phyloP scores from a whole-genome alignment of 2,888 invertebrate species.

The Alloscopus bannaensis region DNA sequence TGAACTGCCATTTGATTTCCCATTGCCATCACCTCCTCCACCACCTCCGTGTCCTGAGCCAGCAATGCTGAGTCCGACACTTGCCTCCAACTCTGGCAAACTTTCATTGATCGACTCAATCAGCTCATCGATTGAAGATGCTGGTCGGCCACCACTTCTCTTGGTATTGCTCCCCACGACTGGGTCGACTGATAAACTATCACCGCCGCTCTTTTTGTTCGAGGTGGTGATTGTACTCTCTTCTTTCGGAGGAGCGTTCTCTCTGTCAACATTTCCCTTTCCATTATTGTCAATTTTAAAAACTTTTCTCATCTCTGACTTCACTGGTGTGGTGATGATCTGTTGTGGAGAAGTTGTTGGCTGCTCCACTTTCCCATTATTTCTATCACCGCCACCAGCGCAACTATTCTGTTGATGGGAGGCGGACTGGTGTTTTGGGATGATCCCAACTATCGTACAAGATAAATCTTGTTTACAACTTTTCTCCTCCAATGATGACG shows the following conservation, averaged over 20 bases:
- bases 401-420: constrained; percentile 11
- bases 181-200: not conserved
- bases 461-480: constrained; percentile 65
- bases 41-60: not conserved
- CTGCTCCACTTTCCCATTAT: constrained; percentile 29
- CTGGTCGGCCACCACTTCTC: not conserved
- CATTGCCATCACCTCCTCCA: constrained; percentile 17
- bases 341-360: constrained; percentile 31
- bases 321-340: constrained; percentile 1
- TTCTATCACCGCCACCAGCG: constrained; percentile 18
- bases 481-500: constrained; percentile 1
- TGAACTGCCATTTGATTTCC: constrained; percentile 58
- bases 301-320: constrained; percentile 36
- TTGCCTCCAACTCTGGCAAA: constrained; percentile 67
- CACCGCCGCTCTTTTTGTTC: constrained; percentile 16
- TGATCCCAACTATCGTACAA: constrained; percentile 63
- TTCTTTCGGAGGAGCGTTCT: constrained; percentile 12
- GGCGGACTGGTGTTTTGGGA: constrained; percentile 59
- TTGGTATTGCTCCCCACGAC: not conserved
- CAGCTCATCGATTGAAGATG: constrained; percentile 66
- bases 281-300: constrained; percentile 58
- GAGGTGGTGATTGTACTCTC: not conserved
- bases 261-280: constrained; percentile 44
- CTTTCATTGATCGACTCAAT: constrained; percentile 69
- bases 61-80: constrained; percentile 21